Evolutionary conservation across 1,140 invertebrate species (phyloP).

Genomic region (Drosophila lowei): DNA sequence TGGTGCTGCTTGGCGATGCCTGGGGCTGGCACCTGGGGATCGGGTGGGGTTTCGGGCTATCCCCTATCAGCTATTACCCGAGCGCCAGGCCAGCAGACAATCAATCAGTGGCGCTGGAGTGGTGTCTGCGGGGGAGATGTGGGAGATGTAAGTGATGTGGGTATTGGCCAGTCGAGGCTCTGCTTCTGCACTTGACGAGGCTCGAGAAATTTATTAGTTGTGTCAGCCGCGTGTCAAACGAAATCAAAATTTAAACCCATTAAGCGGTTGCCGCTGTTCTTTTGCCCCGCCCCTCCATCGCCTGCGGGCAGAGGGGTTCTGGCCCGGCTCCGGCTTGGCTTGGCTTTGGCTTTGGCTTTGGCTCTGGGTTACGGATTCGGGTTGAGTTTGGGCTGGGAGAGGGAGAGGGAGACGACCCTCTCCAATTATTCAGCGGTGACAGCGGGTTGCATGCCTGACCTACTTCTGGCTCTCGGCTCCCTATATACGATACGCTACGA

Average conservation of each 20-base stretch:
- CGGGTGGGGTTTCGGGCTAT: background rate
- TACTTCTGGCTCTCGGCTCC: constrained; percentile 49
- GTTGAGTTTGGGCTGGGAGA: background rate
- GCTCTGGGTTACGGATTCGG: background rate
- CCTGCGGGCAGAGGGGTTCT: background rate
- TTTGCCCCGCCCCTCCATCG: constrained; percentile 28
- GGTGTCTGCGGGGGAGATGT: constrained; percentile 16
- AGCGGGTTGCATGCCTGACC: constrained; percentile 78
- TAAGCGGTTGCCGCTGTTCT: constrained; percentile 47
- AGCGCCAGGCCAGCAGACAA: constrained; percentile 60
- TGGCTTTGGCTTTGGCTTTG: constrained; percentile 23
- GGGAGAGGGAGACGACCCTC: constrained; percentile 19
- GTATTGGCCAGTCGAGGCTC: constrained; percentile 41
- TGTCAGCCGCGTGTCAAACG: constrained; percentile 74
- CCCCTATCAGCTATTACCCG: constrained; percentile 28
- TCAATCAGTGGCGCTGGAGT: constrained; percentile 49
- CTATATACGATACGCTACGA: background rate
- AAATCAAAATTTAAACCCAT: constrained; percentile 71
- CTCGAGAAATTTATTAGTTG: constrained; percentile 72
- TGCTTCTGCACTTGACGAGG: constrained; percentile 33
- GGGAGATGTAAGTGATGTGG: constrained; percentile 22
- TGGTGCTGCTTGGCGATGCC: background rate
- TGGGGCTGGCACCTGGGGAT: constrained; percentile 1
- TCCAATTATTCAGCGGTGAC: constrained; percentile 73
- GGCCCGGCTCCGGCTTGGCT: constrained; percentile 2